Conservation (phyloP, 2,113 vertebrate species). For the Orientallactaga bullata region DNA sequence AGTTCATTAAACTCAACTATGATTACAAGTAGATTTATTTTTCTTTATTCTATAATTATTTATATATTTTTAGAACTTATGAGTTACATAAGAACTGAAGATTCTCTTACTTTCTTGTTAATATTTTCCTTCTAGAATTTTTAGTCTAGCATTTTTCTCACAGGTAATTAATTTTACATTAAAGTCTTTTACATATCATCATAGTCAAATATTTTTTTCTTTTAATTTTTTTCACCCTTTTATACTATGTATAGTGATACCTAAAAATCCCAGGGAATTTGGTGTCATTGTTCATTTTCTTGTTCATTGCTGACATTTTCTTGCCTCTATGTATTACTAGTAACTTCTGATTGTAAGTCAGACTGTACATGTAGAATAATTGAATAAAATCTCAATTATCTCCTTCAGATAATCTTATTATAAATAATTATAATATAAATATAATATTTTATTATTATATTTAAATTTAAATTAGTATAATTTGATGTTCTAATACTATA, state of each 20-base stretch:
- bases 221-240: no score
- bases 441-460: no score
- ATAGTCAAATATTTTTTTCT: neutral
- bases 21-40: neutral
- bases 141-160: neutral
- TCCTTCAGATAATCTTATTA: neutral
- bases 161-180: neutral
- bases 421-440: no score
- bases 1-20: neutral
- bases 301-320: constrained; percentile 37
- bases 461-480: no score
- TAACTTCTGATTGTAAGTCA: constrained; percentile 53
- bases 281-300: neutral
- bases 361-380: neutral
- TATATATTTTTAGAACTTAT: neutral
- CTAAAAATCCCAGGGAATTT: neutral
- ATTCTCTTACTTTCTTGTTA: neutral
- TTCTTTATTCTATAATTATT: neutral
- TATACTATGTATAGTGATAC: neutral
- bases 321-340: constrained; percentile 41
- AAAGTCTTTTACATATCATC: neutral
- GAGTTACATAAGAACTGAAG: neutral
- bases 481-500: no score
- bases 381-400: neutral
- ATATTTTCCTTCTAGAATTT: neutral